phyloP scores from a whole-genome alignment of 2,888 invertebrate species.

The Penaeus monodon region DNA sequence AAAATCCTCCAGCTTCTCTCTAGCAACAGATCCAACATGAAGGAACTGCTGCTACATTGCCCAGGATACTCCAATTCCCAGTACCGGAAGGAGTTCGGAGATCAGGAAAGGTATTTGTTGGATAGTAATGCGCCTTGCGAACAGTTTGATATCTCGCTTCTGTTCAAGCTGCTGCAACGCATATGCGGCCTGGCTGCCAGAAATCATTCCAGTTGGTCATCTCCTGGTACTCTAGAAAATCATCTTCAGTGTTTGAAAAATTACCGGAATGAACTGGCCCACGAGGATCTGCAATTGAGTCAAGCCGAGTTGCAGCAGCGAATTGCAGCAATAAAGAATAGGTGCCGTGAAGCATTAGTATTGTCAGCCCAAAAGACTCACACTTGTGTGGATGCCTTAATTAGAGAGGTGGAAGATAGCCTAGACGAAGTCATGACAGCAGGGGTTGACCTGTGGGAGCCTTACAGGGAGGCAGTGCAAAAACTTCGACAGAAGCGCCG shows the following conservation, averaged over 20 bases:
- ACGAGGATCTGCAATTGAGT: constrained; percentile 3
- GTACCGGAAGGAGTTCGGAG: constrained; percentile 7
- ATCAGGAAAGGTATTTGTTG: background rate
- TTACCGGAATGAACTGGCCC: constrained; percentile 14
- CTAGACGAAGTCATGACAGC: constrained; percentile 11
- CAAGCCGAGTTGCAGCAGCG: background rate
- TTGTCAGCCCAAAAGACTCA: background rate
- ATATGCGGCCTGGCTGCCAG: background rate
- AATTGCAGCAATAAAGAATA: background rate
- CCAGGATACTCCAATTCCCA: constrained; percentile 1
- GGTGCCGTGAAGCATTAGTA: background rate
- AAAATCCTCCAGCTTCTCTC: constrained; percentile 4
- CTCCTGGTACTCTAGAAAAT: constrained; percentile 24
- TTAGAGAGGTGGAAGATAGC: background rate
- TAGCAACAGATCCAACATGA: background rate
- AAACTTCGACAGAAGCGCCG: background rate
- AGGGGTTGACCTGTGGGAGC: constrained; percentile 24
- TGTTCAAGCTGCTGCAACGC: constrained; percentile 17
- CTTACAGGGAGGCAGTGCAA: constrained; percentile 19
- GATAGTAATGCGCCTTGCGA: background rate
- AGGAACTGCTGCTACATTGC: constrained; percentile 1
- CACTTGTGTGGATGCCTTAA: background rate
- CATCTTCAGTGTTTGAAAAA: constrained; percentile 4
- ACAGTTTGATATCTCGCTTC: constrained; percentile 1
- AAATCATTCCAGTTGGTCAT: constrained; percentile 2